Evolutionary conservation across 2,888 invertebrate genomes (phyloP).

Genomic region (Vannuccia rotundouncinata): DNA sequence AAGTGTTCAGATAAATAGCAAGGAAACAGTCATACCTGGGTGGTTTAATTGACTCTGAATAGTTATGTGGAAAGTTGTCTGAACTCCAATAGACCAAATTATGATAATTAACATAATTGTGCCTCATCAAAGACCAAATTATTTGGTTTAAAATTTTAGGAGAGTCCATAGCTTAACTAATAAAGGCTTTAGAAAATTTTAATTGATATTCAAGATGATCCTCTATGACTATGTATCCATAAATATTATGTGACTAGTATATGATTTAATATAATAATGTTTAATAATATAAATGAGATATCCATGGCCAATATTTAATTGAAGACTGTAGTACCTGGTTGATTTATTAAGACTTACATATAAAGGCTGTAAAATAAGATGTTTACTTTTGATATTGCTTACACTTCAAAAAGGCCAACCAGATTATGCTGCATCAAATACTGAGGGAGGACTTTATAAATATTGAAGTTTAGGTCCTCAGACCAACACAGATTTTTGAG

Average conservation of each 20-base stretch:
- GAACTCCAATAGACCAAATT: neutral
- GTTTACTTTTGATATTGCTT: neutral
- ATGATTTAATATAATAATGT: neutral
- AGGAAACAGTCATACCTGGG: neutral
- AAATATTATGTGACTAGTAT: neutral
- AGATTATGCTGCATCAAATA: neutral
- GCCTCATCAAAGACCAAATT: neutral
- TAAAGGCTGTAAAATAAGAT: neutral
- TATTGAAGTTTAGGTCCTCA: too few species aligned
- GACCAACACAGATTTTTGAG: too few species aligned
- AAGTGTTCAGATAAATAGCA: neutral
- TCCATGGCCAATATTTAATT: neutral
- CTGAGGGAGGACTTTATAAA: too few species aligned
- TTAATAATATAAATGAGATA: neutral
- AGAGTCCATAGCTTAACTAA: neutral
- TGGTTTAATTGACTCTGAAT: neutral
- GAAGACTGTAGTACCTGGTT: neutral
- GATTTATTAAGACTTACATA: neutral
- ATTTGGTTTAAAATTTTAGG: neutral
- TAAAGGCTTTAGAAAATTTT: neutral
- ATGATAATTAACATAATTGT: neutral
- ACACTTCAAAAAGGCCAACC: neutral
- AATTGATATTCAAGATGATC: neutral
- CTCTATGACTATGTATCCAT: neutral
- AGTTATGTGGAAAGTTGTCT: neutral